Conservation (phyloP, 2,888 invertebrate species). For the Coecobrya sp. region DNA sequence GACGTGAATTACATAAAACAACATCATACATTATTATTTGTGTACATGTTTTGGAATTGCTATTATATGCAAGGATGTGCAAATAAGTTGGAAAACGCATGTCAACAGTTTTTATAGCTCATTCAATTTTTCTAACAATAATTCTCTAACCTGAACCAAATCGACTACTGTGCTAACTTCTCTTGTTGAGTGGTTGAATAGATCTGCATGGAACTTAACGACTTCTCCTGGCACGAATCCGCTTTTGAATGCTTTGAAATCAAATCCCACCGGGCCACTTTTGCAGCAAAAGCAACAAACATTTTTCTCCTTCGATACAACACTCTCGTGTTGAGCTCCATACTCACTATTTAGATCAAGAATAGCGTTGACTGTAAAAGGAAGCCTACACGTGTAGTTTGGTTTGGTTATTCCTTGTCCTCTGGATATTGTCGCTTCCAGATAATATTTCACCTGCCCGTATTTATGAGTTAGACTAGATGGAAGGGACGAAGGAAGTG, state of each 20-base stretch:
- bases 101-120: background rate
- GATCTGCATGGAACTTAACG: slow-evolving; percentile 73
- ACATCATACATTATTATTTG: background rate
- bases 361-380: slow-evolving; percentile 81
- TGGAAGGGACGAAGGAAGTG: slow-evolving; percentile 76
- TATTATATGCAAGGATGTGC: too few relatives aligned
- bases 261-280: slow-evolving; percentile 79
- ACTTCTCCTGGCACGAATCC: slow-evolving; percentile 82
- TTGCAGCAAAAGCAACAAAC: slow-evolving; percentile 79
- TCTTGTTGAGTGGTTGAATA: slow-evolving; percentile 78
- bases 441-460: slow-evolving; percentile 76
- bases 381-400: slow-evolving; percentile 73
- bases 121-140: background rate
- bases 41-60: too few relatives aligned
- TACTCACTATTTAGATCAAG: slow-evolving; percentile 82
- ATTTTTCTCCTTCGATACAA: slow-evolving; percentile 68
- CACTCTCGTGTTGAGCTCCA: slow-evolving; percentile 61
- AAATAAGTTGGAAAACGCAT: background rate
- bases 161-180: slow-evolving; percentile 64
- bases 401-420: slow-evolving; percentile 72
- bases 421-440: slow-evolving; percentile 77
- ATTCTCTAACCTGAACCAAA: slow-evolving; percentile 71
- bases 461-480: slow-evolving; percentile 76
- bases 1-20: background rate
- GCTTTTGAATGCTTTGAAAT: slow-evolving; percentile 73